Evolutionary conservation across 2,113 vertebrate species (phyloP), one percentile per base, ranked within the genome.

Genomic region (Amazona vittata): DNA sequence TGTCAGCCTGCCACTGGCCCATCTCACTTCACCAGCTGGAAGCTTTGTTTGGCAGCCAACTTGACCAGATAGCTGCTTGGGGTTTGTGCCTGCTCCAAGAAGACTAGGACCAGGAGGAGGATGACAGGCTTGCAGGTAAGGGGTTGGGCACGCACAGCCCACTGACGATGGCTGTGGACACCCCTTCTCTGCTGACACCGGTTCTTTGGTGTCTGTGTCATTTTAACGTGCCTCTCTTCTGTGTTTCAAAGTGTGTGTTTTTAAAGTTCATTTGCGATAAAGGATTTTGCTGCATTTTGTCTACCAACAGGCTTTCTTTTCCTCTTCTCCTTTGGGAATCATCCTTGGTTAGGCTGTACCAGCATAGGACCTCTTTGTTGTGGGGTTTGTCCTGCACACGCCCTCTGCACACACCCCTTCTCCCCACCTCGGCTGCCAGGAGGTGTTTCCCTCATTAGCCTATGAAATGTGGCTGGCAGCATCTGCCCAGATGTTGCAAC

Each of bases 51-150:
- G 86, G 31, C 69, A 82, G 35, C 43, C 44, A 52, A 33, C 68
- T 93, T 76, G 3, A 20, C 62, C 87, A 73, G 50, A 12, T 11
- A 93, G 9, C 33, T 75, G 73, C 75, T 81, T 8, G 13, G 52
- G 12, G 12, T 83, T 83, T 86, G 73, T 12, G 25, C 64, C 85
- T 94, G 46, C 71, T 89, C 64, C 59, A 22, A 83, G 89, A 81
- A 67, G 17, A 84, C 35, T 46, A 90, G n/a, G 31, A 46, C 26
- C 65, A 90, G 89, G 76, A 94, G 64, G 33, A 97, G 47, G 78
- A 99, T 99, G 99, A 92, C 97, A 0, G 98, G 97, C 87, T 93
- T 99, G 44, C 98, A 99, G 99, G 99, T 99, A 98, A 98, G 98
- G 60, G 67, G 26, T 55, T 0, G 0, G 22, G n/a, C 4, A 1